Base-by-base conservation (phyloP, 2,797 vertebrate species). In the Glyptemys insculpta region DNA sequence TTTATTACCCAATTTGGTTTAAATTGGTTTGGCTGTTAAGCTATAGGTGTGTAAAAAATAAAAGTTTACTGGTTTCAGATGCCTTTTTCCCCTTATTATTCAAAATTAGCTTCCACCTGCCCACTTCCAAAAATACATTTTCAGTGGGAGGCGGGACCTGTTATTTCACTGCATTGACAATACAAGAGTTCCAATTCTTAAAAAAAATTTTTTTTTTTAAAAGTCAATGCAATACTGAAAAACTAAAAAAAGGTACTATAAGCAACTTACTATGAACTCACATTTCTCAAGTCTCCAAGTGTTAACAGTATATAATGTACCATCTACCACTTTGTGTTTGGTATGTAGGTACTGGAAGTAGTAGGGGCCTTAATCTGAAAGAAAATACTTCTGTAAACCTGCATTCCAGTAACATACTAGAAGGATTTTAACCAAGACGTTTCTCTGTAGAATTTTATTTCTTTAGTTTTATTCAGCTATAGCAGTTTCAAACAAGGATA, bases 1-100 rank as follows among this genome's bases (percentile, higher is more conserved):
- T 97, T 94, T 97, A 97, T 97, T 93, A 97, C 90, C 97, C 97
- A 98, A 90, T 97, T 95, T 96, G 97, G 95, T 96, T 98, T 94
- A 96, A 98, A 98, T 97, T 97, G 91, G 87, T 96, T 89, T 97
- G 88, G 95, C 93, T 95, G 65, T 98, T 95, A 97, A 96, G 94
- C 97, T 97, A 97, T 95, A 95, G 92, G 96, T 93, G 95, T 96
- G 96, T 97, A 97, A 97, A 98, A 93, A 97, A 97, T 95, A 92
- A 96, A 97, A 91, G 94, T 96, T 97, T 95, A 82, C 96, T 92
- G 97, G 93, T 95, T 97, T 96, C 95, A 96, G 96, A 96, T 94
- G 96, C 96, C 91, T 97, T 95, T 91, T 87, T 86, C 3, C 84
- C 94, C 96, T 97, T 84, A 86, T 97, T 93, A 95, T 95, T 97